Base-by-base conservation (phyloP, 2,797 vertebrate species). In the Pseudotriccus pelzelni region DNA sequence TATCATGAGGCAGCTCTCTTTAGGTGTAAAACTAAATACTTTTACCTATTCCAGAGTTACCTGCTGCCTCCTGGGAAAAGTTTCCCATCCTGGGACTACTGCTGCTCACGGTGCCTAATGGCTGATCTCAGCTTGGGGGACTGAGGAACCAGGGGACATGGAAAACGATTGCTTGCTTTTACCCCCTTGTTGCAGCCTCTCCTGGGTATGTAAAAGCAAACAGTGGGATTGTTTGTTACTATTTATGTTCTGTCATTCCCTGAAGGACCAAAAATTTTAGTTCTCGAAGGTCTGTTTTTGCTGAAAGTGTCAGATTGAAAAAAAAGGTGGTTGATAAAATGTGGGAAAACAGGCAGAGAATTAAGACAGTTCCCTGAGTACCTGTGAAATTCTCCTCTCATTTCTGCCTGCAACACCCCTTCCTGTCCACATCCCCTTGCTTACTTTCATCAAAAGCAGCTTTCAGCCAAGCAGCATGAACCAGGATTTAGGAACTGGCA, bases 331-430 rank as follows among this genome's bases (percentile, higher is more conserved):
- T 81, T 93, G 63, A 67, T 90, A 74, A 86, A 92, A 89, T 89
- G 59, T 93, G 81, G 49, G 41, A 58, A 87, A 89, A 83, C 36
- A 67, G 47, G 69, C 55, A 67, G 87, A 80, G 73, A 92, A 72
- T 72, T 58, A 72, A 81, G 76, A 81, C 63, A 72, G 50, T 72
- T 94, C 53, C 62, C 32, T 4, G 8, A 32, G n/a, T 76, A 89
- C 53, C 37, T 94, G 92, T 94, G 89, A 89, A 96, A 84, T 91
- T 81, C 50, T 89, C 34, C 30, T 91, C 80, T 93, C 59, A 24
- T 34, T 86, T 92, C 58, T 84, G 76, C 50, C 43, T 84, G 27
- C 0, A 0, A 22, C 55, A 87, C 62, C 21, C 69, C 14, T 80
- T 91, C 46, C 55, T 90, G 41, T 56, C 70, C 44, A 12, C 6